phyloP scores from a whole-genome alignment of 2,888 invertebrate genomes.

The Stratiomys singularior region DNA sequence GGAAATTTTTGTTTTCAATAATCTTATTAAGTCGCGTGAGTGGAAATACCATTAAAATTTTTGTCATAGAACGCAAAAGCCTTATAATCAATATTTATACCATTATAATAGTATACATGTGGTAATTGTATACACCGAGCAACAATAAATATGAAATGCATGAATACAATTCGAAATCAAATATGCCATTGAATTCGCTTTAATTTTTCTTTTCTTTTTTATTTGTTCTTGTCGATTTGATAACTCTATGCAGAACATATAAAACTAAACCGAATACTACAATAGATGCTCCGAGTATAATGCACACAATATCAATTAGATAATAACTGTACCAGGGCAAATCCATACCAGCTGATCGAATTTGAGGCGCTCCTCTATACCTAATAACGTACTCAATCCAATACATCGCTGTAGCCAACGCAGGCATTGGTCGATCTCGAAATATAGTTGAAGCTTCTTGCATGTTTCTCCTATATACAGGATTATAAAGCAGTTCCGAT shows the following conservation, averaged over 20 bases:
- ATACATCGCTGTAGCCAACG: slow-evolving; percentile 64
- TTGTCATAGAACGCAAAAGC: too few species aligned
- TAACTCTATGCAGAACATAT: not conserved
- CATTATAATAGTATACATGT: too few species aligned
- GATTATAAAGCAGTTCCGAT: slow-evolving; percentile 62
- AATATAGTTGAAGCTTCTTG: slow-evolving; percentile 61
- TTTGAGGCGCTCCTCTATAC: slow-evolving; percentile 63
- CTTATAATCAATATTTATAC: too few species aligned
- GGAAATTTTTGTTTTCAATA: too few species aligned
- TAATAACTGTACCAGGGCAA: slow-evolving; percentile 64
- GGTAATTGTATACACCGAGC: too few species aligned
- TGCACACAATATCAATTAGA: slow-evolving; percentile 61
- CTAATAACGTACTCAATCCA: slow-evolving; percentile 66
- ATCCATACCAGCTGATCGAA: slow-evolving; percentile 62
- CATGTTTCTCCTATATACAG: slow-evolving; percentile 61
- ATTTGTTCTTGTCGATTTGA: too few species aligned
- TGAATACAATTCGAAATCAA: too few species aligned
- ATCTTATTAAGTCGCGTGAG: too few species aligned
- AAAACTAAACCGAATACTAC: not conserved
- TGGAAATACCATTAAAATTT: too few species aligned
- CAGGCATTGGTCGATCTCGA: slow-evolving; percentile 61
- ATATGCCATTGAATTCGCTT: too few species aligned
- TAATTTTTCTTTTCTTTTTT: too few species aligned
- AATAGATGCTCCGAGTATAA: not conserved
- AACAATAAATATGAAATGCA: too few species aligned